These are phyloP conservation scores for Coelopa frigida DNA, from an alignment of 1,140 invertebrate species.

Conservation along the genomic window DNA sequence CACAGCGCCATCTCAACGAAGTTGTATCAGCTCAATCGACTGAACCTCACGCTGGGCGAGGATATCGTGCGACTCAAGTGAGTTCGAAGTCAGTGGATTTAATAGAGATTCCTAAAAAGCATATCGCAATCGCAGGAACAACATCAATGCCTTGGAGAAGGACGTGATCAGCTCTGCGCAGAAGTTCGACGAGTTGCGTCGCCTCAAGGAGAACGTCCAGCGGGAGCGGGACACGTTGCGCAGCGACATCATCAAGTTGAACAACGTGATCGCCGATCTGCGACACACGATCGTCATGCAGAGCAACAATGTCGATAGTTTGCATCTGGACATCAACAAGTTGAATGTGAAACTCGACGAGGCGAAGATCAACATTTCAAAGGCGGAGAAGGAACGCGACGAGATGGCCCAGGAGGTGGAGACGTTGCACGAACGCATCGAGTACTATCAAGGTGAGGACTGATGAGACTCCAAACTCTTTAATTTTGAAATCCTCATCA, in stretches of 20 bases:
- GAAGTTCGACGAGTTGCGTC: slow-evolving; percentile 23
- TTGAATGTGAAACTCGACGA: slow-evolving; percentile 29
- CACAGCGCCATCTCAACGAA: slow-evolving; percentile 8
- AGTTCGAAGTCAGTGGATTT: not conserved
- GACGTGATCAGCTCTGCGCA: slow-evolving; percentile 23
- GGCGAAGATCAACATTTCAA: slow-evolving; percentile 22
- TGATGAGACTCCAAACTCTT: not conserved
- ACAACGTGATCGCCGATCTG: slow-evolving; percentile 26
- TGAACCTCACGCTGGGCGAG: slow-evolving; percentile 11
- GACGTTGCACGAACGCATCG: slow-evolving; percentile 25
- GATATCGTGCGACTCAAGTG: slow-evolving; percentile 13
- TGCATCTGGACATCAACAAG: slow-evolving; percentile 31
- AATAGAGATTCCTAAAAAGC: not conserved
- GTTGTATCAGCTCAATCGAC: slow-evolving; percentile 14
- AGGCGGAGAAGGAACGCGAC: slow-evolving; percentile 28
- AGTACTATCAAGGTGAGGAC: slow-evolving; percentile 25
- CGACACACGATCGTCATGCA: slow-evolving; percentile 28
- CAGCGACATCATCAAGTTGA: slow-evolving; percentile 28
- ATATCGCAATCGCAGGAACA: slow-evolving; percentile 9
- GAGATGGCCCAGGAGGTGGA: slow-evolving; percentile 34
- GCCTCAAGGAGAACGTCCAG: slow-evolving; percentile 24
- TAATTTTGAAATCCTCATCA: not conserved
- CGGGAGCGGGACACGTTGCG: slow-evolving; percentile 26
- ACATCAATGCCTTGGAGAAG: slow-evolving; percentile 21
- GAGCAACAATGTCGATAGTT: slow-evolving; percentile 21